These are phyloP conservation scores for Pempheris klunzingeri DNA, from an alignment of 2,797 vertebrate species.

Conservation along the genomic window DNA sequence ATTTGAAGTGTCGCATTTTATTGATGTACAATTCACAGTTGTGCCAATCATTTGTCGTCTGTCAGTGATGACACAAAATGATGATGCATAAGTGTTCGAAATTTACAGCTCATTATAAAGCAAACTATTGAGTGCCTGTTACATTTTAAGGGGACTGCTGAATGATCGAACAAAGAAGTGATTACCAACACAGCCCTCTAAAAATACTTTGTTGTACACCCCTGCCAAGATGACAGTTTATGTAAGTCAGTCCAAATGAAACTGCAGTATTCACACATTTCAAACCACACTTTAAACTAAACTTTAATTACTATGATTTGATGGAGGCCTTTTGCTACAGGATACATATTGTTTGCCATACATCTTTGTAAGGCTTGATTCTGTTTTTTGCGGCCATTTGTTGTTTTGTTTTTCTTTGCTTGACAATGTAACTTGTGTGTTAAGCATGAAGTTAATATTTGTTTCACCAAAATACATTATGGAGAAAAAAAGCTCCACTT, in stretches of 20 bases:
- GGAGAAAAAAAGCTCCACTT: constrained; percentile 3
- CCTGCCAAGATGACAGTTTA: background rate
- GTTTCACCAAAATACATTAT: constrained; percentile 21
- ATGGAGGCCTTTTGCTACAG: background rate
- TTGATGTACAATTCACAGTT: background rate
- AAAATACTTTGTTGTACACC: too few species aligned
- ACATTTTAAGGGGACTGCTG: background rate
- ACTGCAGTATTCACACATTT: background rate
- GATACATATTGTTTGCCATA: background rate
- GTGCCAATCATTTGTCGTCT: background rate
- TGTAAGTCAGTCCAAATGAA: too few species aligned
- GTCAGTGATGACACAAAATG: background rate
- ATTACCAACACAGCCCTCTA: background rate
- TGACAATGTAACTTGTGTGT: constrained; percentile 1
- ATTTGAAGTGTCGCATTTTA: background rate
- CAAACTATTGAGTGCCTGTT: background rate
- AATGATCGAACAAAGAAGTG: background rate
- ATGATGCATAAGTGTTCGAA: background rate
- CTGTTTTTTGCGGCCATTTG: constrained; percentile 25
- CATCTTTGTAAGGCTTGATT: background rate
- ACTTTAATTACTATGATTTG: background rate
- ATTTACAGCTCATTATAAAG: background rate
- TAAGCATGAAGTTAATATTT: constrained; percentile 25
- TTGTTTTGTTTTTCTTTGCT: constrained; percentile 26
- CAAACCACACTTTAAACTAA: background rate